Percentiles rank a stretch among this genome's conserved stretches.
Evolutionary conservation across 2,888 invertebrate genomes (phyloP).

Genomic region (Acronicta psi): DNA sequence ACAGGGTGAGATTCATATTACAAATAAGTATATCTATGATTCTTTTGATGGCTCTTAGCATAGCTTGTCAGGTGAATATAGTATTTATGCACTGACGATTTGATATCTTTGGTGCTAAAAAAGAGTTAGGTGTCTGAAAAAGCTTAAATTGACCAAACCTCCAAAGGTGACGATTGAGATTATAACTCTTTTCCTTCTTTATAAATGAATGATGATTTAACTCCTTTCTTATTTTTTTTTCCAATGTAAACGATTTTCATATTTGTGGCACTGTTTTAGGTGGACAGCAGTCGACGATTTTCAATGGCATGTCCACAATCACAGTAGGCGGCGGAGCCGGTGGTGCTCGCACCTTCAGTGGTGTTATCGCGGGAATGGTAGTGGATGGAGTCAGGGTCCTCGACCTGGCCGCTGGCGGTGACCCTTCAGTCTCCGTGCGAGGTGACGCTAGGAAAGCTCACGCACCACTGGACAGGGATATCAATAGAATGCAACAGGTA

Average conservation of each 20-base stretch:
- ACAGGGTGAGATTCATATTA: conserved; percentile 89
- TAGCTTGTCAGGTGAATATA: too few species aligned
- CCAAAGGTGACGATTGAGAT: too few species aligned
- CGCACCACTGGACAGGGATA: conserved; percentile 93
- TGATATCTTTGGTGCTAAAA: too few species aligned
- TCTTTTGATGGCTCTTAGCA: too few species aligned
- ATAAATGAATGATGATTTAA: too few species aligned
- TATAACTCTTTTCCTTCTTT: too few species aligned
- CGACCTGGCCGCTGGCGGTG: conserved; percentile 95
- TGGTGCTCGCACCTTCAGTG: conserved; percentile 94
- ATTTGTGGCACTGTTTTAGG: conserved; percentile 85
- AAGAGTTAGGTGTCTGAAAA: too few species aligned
- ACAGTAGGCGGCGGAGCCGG: conserved; percentile 94
- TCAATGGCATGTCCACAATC: conserved; percentile 97
- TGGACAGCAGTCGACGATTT: conserved; percentile 95
- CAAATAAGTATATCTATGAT: too few species aligned
- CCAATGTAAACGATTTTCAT: too few species aligned
- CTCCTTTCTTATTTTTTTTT: background rate
- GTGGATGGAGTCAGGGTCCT: conserved; percentile 95
- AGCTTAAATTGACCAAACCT: too few species aligned
- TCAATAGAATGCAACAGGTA: conserved; percentile 97
- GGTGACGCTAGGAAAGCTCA: conserved; percentile 95
- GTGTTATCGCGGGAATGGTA: conserved; percentile 96
- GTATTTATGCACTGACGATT: too few species aligned
- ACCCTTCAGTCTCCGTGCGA: conserved; percentile 92